A percentile compares a stretch with the other conserved stretches of the same genome.
Evolutionary conservation across 2,888 invertebrate species (phyloP).

Genomic region (Lymantria dispar): DNA sequence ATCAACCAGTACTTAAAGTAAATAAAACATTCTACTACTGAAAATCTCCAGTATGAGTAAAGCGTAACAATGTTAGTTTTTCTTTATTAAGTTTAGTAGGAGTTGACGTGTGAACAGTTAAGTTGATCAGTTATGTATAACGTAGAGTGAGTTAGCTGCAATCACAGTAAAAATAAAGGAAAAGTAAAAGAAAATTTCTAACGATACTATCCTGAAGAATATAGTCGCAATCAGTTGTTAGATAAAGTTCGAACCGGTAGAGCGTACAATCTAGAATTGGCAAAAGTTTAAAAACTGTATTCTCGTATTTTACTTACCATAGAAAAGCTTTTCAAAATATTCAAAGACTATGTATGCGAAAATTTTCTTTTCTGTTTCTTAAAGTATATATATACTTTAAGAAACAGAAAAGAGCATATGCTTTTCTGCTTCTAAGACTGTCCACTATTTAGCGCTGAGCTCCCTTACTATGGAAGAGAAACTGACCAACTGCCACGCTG

Average conservation of each 20-base stretch:
- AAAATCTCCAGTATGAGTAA: no score
- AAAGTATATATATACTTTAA: no score
- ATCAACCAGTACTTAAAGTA: no score
- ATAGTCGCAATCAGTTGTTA: conserved; percentile 71
- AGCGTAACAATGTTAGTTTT: not conserved
- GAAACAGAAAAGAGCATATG: not conserved
- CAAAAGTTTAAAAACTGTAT: conserved; percentile 64
- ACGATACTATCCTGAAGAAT: conserved; percentile 58
- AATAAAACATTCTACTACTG: no score
- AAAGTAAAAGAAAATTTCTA: conserved; percentile 53
- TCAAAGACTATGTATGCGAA: conserved; percentile 24
- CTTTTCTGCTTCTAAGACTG: no score
- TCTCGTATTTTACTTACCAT: conserved; percentile 49
- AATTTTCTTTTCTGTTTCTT: not conserved
- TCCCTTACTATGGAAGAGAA: no score
- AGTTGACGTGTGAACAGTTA: not conserved
- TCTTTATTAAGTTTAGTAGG: not conserved
- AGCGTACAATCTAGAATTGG: conserved; percentile 64
- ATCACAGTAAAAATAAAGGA: conserved; percentile 26
- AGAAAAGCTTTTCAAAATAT: conserved; percentile 44
- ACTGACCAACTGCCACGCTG: no score
- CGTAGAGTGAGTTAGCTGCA: conserved; percentile 20
- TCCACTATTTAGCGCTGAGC: no score
- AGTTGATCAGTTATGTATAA: conserved; percentile 20
- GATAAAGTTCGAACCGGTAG: conserved; percentile 64